Evolutionary conservation across 1,140 invertebrate genomes (phyloP).

Genomic region (Charaxes varanes): DNA sequence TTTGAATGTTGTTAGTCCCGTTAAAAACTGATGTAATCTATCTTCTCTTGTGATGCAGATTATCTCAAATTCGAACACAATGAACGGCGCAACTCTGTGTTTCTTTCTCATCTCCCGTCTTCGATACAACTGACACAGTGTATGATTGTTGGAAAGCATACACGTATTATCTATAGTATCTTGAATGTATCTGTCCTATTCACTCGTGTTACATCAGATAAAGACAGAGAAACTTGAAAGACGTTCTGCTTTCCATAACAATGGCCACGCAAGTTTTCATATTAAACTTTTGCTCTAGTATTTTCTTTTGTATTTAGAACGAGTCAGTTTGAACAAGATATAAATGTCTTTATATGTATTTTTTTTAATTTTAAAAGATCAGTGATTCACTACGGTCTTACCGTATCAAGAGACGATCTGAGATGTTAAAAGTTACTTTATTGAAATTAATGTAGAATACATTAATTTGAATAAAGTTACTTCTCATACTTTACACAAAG

Average conservation of each 20-base stretch:
- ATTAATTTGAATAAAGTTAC: too few species aligned
- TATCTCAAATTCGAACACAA: constrained; percentile 7
- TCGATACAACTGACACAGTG: constrained; percentile 2
- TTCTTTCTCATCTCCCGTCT: constrained; percentile 6
- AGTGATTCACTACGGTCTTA: background rate
- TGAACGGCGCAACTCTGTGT: constrained; percentile 4
- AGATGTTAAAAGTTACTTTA: too few species aligned
- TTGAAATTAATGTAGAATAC: too few species aligned
- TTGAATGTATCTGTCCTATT: constrained; percentile 12
- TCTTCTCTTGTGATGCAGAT: constrained; percentile 16
- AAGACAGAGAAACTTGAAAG: constrained; percentile 19
- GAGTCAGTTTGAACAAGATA: constrained; percentile 1
- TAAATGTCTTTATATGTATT: background rate
- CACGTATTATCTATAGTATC: background rate
- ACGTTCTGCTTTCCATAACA: constrained; percentile 23
- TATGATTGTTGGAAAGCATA: constrained; percentile 7
- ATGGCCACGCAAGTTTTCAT: constrained; percentile 23
- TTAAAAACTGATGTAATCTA: constrained; percentile 12
- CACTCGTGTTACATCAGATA: constrained; percentile 18
- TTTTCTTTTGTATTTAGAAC: constrained; percentile 2
- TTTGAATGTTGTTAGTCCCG: constrained; percentile 5
- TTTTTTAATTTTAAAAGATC: background rate
- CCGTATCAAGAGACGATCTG: too few species aligned
- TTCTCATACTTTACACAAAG: too few species aligned
- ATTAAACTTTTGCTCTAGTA: constrained; percentile 9